Base-by-base conservation (phyloP, 1,140 invertebrate genomes). In the Drosophila carrolli region DNA sequence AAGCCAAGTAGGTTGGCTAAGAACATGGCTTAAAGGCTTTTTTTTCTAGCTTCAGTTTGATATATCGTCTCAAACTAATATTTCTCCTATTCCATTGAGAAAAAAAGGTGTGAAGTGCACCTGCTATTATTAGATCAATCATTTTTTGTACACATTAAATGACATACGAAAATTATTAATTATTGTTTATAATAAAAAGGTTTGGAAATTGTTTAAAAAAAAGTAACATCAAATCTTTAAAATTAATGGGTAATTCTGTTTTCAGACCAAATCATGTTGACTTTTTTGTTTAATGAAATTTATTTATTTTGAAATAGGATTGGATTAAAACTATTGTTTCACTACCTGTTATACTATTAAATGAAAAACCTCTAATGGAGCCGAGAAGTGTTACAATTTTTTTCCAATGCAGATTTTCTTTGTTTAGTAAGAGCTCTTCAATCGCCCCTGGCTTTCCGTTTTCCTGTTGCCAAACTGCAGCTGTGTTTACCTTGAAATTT, bases 401-500 rank as follows among this genome's bases (percentile, higher is more conserved):
- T 55, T 61, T n/a, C 27, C 46, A 37, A 32, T 16, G 43, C 40
- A 71, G 46, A 67, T 71, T 41, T 32, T 7, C 37, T 29, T 35
- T 70, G 65, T 46, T 59, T 56, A 61, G 59, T 57, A 43, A 50
- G 35, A 59, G 55, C 35, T 67, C 47, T 46, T 41, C 44, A 44
- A 41, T 44, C 32, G 55, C 38, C 58, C 60, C 59, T 27, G 58
- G 58, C 53, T 55, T 56, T 16, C 47, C 53, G 27, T 61, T n/a
- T 58, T 47, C 48, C 73, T 38, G 66, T 71, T 71, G 66, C 51
- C 68, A 56, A 72, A 71, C 41, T 66, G 75, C 82, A 85, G 78
- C 83, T 86, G 83, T 86, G 83, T 86, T 86, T 86, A 86, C 83
- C 75, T 86, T 70, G 53, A 78, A 88, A 86, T 79, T 86, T 79